Base-by-base conservation (phyloP, 1,140 invertebrate species). In the Diachasmimorpha longicaudata region DNA sequence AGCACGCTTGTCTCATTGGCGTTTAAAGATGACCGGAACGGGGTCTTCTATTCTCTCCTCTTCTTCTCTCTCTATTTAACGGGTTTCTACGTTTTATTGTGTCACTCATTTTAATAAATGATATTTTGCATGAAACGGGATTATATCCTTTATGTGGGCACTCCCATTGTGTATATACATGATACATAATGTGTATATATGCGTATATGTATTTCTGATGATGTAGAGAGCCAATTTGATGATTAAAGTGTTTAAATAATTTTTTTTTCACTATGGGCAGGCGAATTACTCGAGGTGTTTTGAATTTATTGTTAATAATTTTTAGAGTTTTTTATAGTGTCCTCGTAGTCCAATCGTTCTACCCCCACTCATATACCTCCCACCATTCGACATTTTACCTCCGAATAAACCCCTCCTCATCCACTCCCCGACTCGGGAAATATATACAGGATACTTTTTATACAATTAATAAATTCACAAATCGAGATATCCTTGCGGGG, bases 401-500 rank as follows among this genome's bases (percentile, higher is more conserved):
- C 6, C 19, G 0, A 1, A 0, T 19, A 4, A 4, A n/a, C 2
- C 19, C 19, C 19, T 21, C 69, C 10, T n/a, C 13, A 42, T 10
- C 9, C 37, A 5, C 13, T 42, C 9, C 39, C 39, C 39, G 39
- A 1, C 0, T 42, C 39, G 39, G 4, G 39, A 52, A 46, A 21
- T 25, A 6, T 39, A 71, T 46, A 39, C 21, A 67, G 46, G 67
- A 72, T 75, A 77, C 79, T 82, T 84, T 84, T 84, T 84, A 83
- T 84, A 84, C 82, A 58, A 31, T 31, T 31, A 31, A 81, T 81
- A 63, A 63, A 63, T 63, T 63, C 58, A 63, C 31, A 37, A 36
- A 4, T 37, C 21, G 42, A 70, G 39, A 14, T 3, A 46, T 46
- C 9, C 37, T 4, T 19, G 31, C 42, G 69, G 14, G 69, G 37